These are phyloP conservation scores for Astur gentilis DNA, from an alignment of 2,113 vertebrate species.

Conservation along the genomic window DNA sequence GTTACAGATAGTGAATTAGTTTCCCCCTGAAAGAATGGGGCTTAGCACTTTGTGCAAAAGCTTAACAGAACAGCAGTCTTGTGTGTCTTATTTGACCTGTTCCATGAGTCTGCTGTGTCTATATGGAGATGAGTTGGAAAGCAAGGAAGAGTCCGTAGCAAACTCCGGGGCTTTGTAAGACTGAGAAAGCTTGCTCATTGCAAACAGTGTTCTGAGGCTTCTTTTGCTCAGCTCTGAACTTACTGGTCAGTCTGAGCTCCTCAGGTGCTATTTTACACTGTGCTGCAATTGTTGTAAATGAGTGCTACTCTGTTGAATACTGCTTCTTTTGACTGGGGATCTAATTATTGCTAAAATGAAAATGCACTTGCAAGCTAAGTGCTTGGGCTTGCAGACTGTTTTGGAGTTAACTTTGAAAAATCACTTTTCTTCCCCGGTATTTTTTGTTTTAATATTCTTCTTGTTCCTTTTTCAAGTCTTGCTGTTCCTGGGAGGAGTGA, in stretches of 20 bases:
- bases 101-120: not conserved
- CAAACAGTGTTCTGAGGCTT: not conserved
- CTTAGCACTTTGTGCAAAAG: not conserved
- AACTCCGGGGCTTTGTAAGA: too few species aligned
- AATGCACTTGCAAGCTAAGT: not conserved
- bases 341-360: not conserved
- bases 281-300: not conserved
- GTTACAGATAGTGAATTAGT: not conserved
- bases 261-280: not conserved
- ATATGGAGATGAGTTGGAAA: not conserved
- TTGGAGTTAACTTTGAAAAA: not conserved
- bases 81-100: accelerated
- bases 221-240: not conserved
- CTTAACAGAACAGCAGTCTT: not conserved
- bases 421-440: not conserved
- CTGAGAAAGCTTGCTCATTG: not conserved
- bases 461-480: not conserved
- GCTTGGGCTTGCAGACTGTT: not conserved
- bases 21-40: not conserved
- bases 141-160: not conserved
- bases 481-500: not conserved
- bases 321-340: not conserved
- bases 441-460: not conserved
- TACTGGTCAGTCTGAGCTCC: not conserved
- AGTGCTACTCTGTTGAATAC: not conserved